These are phyloP conservation scores for Anastatus disparis DNA, from an alignment of 1,140 invertebrate genomes.

Conservation along the genomic window DNA sequence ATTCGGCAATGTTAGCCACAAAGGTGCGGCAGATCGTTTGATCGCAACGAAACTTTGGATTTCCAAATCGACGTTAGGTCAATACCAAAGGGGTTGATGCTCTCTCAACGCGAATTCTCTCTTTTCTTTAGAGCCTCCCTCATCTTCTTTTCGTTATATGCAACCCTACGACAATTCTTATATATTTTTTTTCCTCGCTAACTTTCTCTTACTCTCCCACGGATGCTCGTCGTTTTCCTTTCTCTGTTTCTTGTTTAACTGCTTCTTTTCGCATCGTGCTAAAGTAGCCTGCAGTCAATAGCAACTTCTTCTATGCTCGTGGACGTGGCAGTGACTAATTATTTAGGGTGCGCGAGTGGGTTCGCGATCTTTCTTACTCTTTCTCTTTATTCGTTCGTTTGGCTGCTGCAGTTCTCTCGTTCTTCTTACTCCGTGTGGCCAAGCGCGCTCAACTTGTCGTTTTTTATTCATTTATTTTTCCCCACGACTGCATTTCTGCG, in stretches of 20 bases:
- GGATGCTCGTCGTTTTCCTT: constrained; percentile 28
- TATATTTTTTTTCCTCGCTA: too few species aligned
- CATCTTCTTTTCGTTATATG: background rate
- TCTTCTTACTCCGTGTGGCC: background rate
- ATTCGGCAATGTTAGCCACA: constrained; percentile 26
- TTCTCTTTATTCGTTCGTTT: constrained; percentile 12
- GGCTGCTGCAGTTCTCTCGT: constrained; percentile 31
- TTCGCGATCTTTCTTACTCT: constrained; percentile 45
- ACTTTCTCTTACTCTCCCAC: constrained; percentile 41
- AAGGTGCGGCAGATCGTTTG: constrained; percentile 33
- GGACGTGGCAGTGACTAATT: constrained; percentile 66
- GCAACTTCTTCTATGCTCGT: constrained; percentile 38
- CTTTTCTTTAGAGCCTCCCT: constrained; percentile 36
- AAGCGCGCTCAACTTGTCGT: constrained; percentile 42
- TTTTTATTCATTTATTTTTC: constrained; percentile 60
- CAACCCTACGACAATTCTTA: too few species aligned
- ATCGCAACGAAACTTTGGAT: constrained; percentile 30
- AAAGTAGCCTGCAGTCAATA: background rate
- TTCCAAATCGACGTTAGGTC: constrained; percentile 40
- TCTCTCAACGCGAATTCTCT: constrained; percentile 52
- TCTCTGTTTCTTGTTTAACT: constrained; percentile 21
- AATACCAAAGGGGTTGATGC: constrained; percentile 39
- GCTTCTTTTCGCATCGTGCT: constrained; percentile 34
- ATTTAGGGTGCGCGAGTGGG: constrained; percentile 60
- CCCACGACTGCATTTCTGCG: constrained; percentile 61